Base-by-base conservation (phyloP, 2,113 vertebrate genomes). In the Heloderma charlesbogerti region DNA sequence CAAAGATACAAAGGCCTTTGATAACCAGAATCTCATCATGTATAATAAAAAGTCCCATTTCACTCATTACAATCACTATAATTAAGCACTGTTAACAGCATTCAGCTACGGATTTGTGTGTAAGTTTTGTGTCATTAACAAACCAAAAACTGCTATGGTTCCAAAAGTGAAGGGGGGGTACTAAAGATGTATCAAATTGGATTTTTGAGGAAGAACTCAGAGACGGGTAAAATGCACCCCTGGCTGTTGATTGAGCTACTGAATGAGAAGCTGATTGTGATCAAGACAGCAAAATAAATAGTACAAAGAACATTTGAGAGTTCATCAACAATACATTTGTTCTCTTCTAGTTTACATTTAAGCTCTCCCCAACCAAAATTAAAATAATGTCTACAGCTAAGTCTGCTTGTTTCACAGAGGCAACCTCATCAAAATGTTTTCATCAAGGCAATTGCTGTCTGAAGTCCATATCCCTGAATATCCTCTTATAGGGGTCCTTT, bases 201-300 rank as follows among this genome's bases (percentile, higher is more conserved):
- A 1, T 86, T 86, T 67, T 63, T 71, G 83, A 91, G 91, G 27
- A 94, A 93, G 20, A 94, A 91, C 72, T 81, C 40, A 91, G 72
- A 86, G 91, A 84, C 83, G 63, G 15, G 80, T 66, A 34, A 34
- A 91, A 29, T 92, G 69, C 93, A 90, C 66, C 5, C 12, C 22
- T 69, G 29, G 88, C 77, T 84, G 74, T 71, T 90, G 89, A 92
- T 90, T 94, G 87, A 95, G 27, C 10, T 91, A 40, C 91, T 94
- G 84, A 94, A 93, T 40, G 15, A 72, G 60, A 83, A 84, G 77
- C 54, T 92, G 82, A 93, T 94, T 92, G 84, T 48, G 74, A 95
- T 34, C 75, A 92, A 93, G 84, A 72, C 74, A 93, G 86, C 74
- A 63, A 89, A 72, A 75, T 88, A 86, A 77, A 81, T 27, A 91